phyloP scores from a whole-genome alignment of 2,113 vertebrate species.

The Gnathonemus echidnorhynchus region DNA sequence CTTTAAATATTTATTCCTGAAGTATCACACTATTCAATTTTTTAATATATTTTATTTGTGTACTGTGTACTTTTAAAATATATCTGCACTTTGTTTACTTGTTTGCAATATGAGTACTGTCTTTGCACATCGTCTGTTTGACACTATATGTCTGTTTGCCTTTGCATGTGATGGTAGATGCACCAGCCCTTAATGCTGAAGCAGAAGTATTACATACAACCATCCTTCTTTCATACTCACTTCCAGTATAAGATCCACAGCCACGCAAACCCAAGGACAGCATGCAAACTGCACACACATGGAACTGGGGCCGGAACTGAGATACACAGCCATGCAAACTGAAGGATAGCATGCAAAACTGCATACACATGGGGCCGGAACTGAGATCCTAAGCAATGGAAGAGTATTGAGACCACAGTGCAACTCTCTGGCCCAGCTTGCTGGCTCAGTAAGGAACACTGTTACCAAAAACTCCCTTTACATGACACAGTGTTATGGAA shows the following conservation, averaged over 20 bases:
- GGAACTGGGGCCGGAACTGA: not conserved
- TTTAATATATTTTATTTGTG: not conserved
- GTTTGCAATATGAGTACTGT: not conserved
- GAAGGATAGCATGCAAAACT: not conserved
- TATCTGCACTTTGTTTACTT: not conserved
- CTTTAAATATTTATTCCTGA: not conserved
- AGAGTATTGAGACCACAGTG: not conserved
- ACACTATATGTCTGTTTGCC: not conserved
- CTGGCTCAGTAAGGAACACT: not conserved
- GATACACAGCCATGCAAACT: not conserved
- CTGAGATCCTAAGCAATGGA: not conserved
- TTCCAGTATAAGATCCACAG: not conserved
- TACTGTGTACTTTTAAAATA: not conserved
- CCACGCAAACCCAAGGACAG: not conserved
- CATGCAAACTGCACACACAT: not conserved
- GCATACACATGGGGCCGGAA: not conserved
- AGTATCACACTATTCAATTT: not conserved
- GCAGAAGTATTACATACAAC: not conserved
- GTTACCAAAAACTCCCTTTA: not conserved
- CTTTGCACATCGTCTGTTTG: not conserved
- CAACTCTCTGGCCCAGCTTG: not conserved
- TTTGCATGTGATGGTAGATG: not conserved
- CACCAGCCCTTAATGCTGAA: not conserved
- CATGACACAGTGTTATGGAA: not conserved
- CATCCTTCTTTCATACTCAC: not conserved